Evolutionary conservation across 35 echinoderm and acorn worm genomes (phyloP), one percentile per base, ranked within the genome.

Genomic region (Stichopus chloronotus): DNA sequence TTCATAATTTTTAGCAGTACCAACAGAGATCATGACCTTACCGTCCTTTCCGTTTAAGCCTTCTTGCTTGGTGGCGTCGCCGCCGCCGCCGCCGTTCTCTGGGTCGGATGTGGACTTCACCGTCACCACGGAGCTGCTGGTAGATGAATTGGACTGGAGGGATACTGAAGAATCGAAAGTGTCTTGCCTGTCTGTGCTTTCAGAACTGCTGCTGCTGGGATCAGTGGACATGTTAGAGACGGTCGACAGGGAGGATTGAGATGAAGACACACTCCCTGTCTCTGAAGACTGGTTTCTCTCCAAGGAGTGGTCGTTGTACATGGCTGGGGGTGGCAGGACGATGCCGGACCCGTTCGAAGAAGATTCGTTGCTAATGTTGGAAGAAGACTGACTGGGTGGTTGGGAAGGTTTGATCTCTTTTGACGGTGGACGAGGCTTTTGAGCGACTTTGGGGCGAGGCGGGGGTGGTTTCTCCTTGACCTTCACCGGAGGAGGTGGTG

Each of bases 211-310:
- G 55, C 95, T 94, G 17, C 96, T 97, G 25, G 96, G 94, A 52
- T 97, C 96, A 6, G 96, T 97, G 14, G 94, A 94, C 96, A 97
- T 94, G 5, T 92, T 95, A 22, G 83, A 88, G 54, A 90, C 92
- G 22, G 91, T 99, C 0, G 97, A 99, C 76, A 99, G 78, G 17
- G 97, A 96, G 53, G 97, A 99, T 54, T 93, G 82, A 25, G 97
- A 96, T 9, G 97, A 99, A n/a, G 96, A 92, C 17, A 96, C 92
- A 78, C 95, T 99, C 21, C 92, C 94, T 8, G 93, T 96, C 69
- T 99, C 97, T 57, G 92, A 92, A 0, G 83, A 91, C 77, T 93
- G 91, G 57, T 96, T 8, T 8, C 94, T 92, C 56, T 86, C 71
- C 78, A 60, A 68, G n/a, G 89, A 59, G n/a, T 83, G 92, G 52